Percentiles rank a stretch among this genome's conserved stretches.
phyloP scores from a whole-genome alignment of 1,140 invertebrate genomes.

The Danaus melanippus region DNA sequence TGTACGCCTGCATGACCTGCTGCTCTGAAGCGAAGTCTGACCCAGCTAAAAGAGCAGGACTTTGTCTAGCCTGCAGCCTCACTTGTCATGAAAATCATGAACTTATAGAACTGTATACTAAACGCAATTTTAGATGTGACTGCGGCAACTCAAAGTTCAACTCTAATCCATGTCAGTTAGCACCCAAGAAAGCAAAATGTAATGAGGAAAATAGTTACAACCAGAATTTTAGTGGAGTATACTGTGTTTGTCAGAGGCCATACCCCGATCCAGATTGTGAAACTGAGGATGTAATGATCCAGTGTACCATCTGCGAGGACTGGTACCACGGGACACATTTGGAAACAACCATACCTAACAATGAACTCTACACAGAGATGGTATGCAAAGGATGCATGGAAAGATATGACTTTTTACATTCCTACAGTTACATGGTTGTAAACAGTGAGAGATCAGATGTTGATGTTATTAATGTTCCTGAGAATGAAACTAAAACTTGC shows the following conservation, averaged over 20 bases:
- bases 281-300: constrained; percentile 93
- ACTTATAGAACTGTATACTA: constrained; percentile 97
- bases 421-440: constrained; percentile 75
- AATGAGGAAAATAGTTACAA: constrained; percentile 92
- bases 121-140: constrained; percentile 96
- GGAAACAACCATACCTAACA: constrained; percentile 73
- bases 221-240: constrained; percentile 95
- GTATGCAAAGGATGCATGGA: constrained; percentile 83
- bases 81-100: constrained; percentile 97
- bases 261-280: constrained; percentile 93
- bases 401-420: constrained; percentile 81
- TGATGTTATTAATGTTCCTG: constrained; percentile 17
- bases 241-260: constrained; percentile 94
- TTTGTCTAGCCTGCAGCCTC: constrained; percentile 96
- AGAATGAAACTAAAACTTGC: constrained; percentile 10
- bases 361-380: constrained; percentile 84
- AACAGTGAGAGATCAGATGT: constrained; percentile 32
- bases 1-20: constrained; percentile 97
- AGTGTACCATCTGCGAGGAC: constrained; percentile 97
- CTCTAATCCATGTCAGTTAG: constrained; percentile 80
- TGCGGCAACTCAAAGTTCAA: constrained; percentile 94
- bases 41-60: constrained; percentile 78
- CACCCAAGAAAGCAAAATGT: constrained; percentile 76
- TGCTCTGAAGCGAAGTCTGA: constrained; percentile 74
- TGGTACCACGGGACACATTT: constrained; percentile 96